A percentile compares a stretch with the other conserved stretches of the same genome.
Evolutionary conservation across 2,888 invertebrate genomes (phyloP).

Genomic region (Plagiodera versicolora): DNA sequence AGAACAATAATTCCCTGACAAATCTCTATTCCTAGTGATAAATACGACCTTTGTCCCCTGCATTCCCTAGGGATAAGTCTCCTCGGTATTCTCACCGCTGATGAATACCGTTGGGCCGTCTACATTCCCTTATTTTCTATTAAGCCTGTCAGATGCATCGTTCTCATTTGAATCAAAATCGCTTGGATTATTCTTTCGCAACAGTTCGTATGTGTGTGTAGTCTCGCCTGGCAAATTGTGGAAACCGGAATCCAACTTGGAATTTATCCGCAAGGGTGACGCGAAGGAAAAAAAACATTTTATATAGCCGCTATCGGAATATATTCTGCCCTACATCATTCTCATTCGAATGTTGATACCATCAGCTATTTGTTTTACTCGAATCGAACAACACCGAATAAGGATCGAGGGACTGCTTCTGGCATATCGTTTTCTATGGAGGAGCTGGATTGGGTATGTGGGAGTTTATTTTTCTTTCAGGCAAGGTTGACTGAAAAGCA

Average conservation of each 20-base stretch:
- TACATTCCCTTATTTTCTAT: not conserved
- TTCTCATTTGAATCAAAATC: not conserved
- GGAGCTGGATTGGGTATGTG: too few species aligned
- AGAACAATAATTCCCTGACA: not conserved
- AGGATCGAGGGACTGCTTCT: too few species aligned
- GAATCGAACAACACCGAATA: too few species aligned
- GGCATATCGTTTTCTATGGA: too few species aligned
- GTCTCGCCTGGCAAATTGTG: not conserved
- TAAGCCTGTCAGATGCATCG: not conserved
- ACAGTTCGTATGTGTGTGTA: too few species aligned
- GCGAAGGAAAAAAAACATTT: not conserved
- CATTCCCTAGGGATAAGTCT: not conserved
- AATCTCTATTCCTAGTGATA: not conserved
- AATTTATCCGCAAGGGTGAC: not conserved
- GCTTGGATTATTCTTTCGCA: not conserved
- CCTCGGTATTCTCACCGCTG: not conserved
- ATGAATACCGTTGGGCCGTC: not conserved
- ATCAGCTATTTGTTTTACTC: not conserved
- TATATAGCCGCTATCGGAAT: not conserved
- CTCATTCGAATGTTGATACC: not conserved
- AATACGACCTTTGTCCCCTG: not conserved
- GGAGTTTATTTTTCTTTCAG: too few species aligned
- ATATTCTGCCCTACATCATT: not conserved
- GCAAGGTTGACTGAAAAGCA: too few species aligned
- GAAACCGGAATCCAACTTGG: not conserved